These are phyloP conservation scores for Drosophila testacea DNA, from an alignment of 2,888 invertebrate genomes.

Conservation along the genomic window DNA sequence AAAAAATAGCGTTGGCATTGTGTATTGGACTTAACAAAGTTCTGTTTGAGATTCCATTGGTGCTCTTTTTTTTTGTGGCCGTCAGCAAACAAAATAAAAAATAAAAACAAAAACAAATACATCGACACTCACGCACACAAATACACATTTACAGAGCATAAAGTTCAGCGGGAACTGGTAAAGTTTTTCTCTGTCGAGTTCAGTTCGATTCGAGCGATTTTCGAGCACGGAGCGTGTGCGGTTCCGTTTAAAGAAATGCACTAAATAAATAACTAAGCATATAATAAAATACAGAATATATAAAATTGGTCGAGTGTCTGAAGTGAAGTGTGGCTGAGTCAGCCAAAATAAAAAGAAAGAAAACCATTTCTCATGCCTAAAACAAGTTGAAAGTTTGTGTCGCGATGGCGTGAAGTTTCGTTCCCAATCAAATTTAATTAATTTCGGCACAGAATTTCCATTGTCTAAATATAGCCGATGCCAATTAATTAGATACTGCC, in stretches of 20 bases:
- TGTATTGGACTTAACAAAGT: constrained; percentile 46
- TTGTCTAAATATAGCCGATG: constrained; percentile 46
- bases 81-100: constrained; percentile 57
- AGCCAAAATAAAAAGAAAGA: constrained; percentile 28
- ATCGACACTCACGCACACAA: constrained; percentile 25
- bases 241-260: constrained; percentile 33
- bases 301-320: not conserved
- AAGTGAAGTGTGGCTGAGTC: constrained; percentile 52
- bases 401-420: constrained; percentile 45
- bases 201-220: constrained; percentile 78
- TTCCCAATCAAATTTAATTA: constrained; percentile 60
- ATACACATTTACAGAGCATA: constrained; percentile 59
- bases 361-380: constrained; percentile 28
- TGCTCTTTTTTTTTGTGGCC: constrained; percentile 53
- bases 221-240: constrained; percentile 72
- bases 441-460: constrained; percentile 53
- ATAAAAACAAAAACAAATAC: constrained; percentile 37
- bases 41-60: constrained; percentile 56
- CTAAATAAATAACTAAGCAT: constrained; percentile 43
- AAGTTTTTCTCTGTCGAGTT: constrained; percentile 69
- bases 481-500: constrained; percentile 47
- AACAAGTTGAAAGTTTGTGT: constrained; percentile 27
- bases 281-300: constrained; percentile 22
- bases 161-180: constrained; percentile 74
- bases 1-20: constrained; percentile 44